phyloP scores from a whole-genome alignment of 2,113 vertebrate species.

The Pedetes capensis region DNA sequence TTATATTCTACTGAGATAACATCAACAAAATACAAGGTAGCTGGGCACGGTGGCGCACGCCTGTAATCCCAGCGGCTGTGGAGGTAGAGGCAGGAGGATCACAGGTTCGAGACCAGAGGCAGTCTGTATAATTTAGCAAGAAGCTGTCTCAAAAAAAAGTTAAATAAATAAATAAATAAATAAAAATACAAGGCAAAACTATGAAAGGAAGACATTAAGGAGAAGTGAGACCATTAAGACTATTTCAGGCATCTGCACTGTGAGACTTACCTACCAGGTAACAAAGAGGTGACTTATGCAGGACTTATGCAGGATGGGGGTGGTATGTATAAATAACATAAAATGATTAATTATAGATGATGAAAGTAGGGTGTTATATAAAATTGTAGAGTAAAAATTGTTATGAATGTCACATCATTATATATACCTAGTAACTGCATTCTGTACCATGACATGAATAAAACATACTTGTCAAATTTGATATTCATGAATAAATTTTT shows the following conservation, averaged over 20 bases:
- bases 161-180: too few relatives aligned
- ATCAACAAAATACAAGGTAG: not conserved
- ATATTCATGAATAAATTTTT: not conserved
- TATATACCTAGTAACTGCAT: not conserved
- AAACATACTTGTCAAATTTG: not conserved
- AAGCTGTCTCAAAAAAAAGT: too few relatives aligned
- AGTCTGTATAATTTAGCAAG: too few relatives aligned
- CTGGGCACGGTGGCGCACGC: too few relatives aligned
- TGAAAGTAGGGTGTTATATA: not conserved
- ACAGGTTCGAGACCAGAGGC: too few relatives aligned
- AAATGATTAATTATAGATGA: not conserved
- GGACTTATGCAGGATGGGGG: rapidly evolving
- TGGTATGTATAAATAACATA: not conserved
- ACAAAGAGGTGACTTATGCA: rapidly evolving
- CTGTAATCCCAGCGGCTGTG: too few relatives aligned
- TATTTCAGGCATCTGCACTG: not conserved
- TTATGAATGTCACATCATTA: not conserved
- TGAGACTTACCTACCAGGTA: rapidly evolving
- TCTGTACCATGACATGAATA: not conserved
- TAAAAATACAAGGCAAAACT: not conserved
- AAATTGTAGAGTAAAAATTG: not conserved
- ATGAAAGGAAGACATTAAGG: not conserved
- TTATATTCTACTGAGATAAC: not conserved
- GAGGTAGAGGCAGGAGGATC: too few relatives aligned
- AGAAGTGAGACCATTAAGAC: not conserved